Evolutionary conservation across 2,888 invertebrate genomes (phyloP).

Genomic region (Drosophila diplacantha): DNA sequence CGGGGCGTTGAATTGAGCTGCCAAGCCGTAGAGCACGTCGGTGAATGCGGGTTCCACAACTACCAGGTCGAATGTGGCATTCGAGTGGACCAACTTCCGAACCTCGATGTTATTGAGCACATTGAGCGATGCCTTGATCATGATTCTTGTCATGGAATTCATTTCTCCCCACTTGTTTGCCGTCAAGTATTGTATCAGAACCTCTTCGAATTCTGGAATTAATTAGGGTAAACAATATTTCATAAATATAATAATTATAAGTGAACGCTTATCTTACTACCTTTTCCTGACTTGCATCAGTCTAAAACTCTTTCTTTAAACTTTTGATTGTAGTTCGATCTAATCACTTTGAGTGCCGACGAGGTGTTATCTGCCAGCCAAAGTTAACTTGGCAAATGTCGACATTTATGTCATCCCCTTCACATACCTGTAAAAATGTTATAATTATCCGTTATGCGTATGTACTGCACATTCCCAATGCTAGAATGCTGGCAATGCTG

Average conservation of each 20-base stretch:
- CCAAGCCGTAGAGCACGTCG: conserved; percentile 73
- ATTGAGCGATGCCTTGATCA: conserved; percentile 31
- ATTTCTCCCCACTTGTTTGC: conserved; percentile 18
- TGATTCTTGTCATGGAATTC: conserved; percentile 14
- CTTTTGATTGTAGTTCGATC: neutral
- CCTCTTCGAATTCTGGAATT: conserved; percentile 10
- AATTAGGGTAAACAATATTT: neutral
- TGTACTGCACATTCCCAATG: conserved; percentile 28
- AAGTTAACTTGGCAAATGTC: neutral
- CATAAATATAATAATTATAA: neutral
- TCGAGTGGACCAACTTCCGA: conserved; percentile 60
- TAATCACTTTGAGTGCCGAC: neutral
- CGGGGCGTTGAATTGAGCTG: conserved; percentile 65
- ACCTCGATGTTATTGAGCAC: conserved; percentile 48
- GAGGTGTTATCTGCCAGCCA: neutral
- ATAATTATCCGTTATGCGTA: conserved; percentile 29
- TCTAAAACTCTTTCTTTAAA: neutral
- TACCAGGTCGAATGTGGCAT: conserved; percentile 74
- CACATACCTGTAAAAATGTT: conserved; percentile 25
- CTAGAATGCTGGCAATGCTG: conserved; percentile 40
- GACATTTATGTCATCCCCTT: neutral
- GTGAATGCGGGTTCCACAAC: conserved; percentile 70
- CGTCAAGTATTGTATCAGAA: neutral
- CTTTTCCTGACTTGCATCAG: neutral
- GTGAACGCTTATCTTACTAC: neutral